Percentiles rank a stretch among this genome's conserved stretches.
Conservation (phyloP, 1,140 invertebrate genomes). For the Drosophila orosa region DNA sequence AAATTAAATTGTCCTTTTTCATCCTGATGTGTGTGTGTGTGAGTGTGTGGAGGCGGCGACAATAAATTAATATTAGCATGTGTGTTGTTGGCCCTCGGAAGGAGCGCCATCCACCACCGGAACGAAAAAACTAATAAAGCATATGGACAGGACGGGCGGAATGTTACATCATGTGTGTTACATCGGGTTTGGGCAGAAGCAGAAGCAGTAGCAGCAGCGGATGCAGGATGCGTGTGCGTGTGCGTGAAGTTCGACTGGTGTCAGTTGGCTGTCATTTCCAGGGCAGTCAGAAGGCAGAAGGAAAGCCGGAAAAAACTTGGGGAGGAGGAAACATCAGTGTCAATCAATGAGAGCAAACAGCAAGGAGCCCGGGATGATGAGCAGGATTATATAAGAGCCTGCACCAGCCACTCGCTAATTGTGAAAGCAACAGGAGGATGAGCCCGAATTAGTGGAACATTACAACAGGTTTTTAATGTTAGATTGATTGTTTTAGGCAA, state of each 20-base stretch:
- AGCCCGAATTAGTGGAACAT: background rate
- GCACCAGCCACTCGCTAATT: constrained; percentile 64
- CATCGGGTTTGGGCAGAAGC: background rate
- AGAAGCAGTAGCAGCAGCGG: constrained; percentile 26
- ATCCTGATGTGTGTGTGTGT: constrained; percentile 54
- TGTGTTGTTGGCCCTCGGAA: constrained; percentile 31
- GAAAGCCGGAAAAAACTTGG: background rate
- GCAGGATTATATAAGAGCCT: constrained; percentile 52
- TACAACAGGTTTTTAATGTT: background rate
- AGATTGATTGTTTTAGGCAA: background rate
- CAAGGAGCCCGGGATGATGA: constrained; percentile 33
- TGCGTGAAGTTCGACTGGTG: constrained; percentile 64
- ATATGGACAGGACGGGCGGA: constrained; percentile 62
- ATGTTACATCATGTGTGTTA: constrained; percentile 49
- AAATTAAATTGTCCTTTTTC: constrained; percentile 82
- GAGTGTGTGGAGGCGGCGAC: constrained; percentile 45
- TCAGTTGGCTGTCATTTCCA: constrained; percentile 69
- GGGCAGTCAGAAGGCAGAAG: background rate
- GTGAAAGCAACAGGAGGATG: constrained; percentile 34
- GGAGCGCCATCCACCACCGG: constrained; percentile 37
- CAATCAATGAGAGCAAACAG: constrained; percentile 74
- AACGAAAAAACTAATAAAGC: constrained; percentile 76
- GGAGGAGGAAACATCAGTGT: constrained; percentile 59
- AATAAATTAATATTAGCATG: constrained; percentile 80
- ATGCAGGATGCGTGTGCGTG: constrained; percentile 29